phyloP scores from a whole-genome alignment of 2,797 vertebrate species.

The Ceryle rudis region DNA sequence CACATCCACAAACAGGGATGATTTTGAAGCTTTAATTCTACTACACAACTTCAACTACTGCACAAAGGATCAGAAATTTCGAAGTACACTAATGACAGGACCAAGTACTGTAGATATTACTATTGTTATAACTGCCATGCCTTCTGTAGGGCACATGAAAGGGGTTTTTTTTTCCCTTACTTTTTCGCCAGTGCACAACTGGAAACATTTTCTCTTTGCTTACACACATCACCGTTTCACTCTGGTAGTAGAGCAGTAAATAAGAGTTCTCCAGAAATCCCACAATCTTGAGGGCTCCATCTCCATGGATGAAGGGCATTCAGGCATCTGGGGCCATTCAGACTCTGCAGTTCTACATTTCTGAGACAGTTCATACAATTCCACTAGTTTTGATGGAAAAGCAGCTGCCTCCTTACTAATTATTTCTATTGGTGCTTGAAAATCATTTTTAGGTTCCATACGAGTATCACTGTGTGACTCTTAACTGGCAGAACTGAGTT shows the following conservation, averaged over 20 bases:
- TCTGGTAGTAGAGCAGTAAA: not conserved
- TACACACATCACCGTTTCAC: not conserved
- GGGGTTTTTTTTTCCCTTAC: constrained; percentile 61
- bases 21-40: not conserved
- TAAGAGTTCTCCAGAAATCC: not conserved
- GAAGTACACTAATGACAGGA: not conserved
- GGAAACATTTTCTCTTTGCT: constrained; percentile 77
- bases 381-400: not conserved
- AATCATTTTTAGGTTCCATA: not conserved
- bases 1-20: fast-evolving
- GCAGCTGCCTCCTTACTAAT: constrained; percentile 33
- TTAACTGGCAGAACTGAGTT: not conserved
- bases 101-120: not conserved
- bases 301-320: not conserved
- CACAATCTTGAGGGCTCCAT: not conserved
- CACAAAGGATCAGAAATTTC: not conserved
- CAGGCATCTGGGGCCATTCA: not conserved
- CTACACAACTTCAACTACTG: not conserved
- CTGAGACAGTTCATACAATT: not conserved
- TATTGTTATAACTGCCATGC: not conserved
- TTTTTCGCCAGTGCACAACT: constrained; percentile 18
- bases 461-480: not conserved
- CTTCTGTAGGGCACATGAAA: constrained; percentile 37
- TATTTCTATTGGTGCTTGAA: not conserved
- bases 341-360: constrained; percentile 40